Percentiles rank a stretch among this genome's conserved stretches.
Conservation (phyloP, 2,797 vertebrate genomes). For the Chiroxiphia lanceolata region DNA sequence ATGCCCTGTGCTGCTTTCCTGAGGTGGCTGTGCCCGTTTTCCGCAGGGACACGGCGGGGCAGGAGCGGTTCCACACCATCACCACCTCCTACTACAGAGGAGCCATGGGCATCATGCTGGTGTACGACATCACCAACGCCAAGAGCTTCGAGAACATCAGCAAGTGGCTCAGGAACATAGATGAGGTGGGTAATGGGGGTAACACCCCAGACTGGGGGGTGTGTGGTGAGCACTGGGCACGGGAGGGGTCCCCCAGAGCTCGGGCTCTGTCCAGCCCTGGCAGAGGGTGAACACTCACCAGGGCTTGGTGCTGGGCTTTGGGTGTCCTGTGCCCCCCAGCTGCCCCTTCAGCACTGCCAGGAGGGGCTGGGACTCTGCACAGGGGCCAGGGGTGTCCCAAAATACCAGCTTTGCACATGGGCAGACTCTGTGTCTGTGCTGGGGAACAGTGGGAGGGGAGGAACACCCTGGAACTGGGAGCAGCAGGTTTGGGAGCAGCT, state of each 20-base stretch:
- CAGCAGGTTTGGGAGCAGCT: background rate
- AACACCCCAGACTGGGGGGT: rapidly evolving
- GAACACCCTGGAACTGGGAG: background rate
- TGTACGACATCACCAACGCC: slow-evolving; percentile 98
- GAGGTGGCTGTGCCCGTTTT: background rate
- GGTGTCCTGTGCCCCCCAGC: background rate
- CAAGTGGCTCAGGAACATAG: slow-evolving; percentile 99
- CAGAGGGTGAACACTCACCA: background rate
- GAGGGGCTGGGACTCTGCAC: rapidly evolving
- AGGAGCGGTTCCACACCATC: slow-evolving; percentile 99
- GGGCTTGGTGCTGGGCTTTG: background rate
- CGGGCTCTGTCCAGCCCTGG: background rate
- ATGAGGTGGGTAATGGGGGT: slow-evolving; percentile 82
- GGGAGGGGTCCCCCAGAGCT: background rate
- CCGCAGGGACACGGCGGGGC: slow-evolving; percentile 94
- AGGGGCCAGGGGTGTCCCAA: background rate
- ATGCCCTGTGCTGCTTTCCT: background rate
- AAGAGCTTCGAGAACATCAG: slow-evolving; percentile 99
- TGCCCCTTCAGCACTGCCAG: background rate
- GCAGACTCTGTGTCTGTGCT: background rate
- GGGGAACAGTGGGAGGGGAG: background rate
- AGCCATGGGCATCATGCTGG: slow-evolving; percentile 99
- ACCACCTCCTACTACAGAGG: slow-evolving; percentile 99
- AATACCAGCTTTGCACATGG: rapidly evolving
- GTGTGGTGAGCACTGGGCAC: rapidly evolving